These are phyloP conservation scores for Habropoda laboriosa DNA, from an alignment of 1,140 invertebrate genomes.

Conservation along the genomic window DNA sequence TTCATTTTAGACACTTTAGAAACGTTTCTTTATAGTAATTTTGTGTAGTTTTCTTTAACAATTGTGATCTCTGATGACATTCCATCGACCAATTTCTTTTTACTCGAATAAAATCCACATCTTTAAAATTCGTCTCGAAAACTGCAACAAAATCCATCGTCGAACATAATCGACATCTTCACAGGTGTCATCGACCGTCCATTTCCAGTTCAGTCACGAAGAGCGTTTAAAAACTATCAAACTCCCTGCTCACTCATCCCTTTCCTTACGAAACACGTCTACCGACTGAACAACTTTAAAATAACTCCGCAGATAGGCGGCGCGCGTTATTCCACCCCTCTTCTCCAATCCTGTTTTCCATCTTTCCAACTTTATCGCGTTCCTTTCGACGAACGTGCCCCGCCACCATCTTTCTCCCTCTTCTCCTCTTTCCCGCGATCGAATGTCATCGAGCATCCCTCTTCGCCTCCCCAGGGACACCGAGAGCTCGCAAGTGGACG, in stretches of 20 bases:
- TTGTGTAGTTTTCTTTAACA: no score
- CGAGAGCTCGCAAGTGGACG: neutral
- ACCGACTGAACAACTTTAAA: constrained; percentile 12
- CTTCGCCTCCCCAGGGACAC: neutral
- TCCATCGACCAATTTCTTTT: no score
- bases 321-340: neutral
- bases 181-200: no score
- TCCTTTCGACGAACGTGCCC: neutral
- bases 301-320: neutral
- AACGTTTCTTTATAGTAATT: no score
- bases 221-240: constrained; percentile 26
- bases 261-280: constrained; percentile 3
- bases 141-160: neutral
- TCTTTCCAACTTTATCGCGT: constrained; percentile 2
- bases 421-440: neutral
- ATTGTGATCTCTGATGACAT: no score
- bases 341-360: neutral
- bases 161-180: neutral
- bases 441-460: constrained; percentile 5
- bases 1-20: no score
- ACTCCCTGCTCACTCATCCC: neutral
- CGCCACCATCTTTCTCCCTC: neutral
- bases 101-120: no score
- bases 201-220: constrained; percentile 8
- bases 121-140: no score